These are phyloP conservation scores for Pomatostomus ruficeps DNA, from an alignment of 2,113 vertebrate species.

Conservation along the genomic window DNA sequence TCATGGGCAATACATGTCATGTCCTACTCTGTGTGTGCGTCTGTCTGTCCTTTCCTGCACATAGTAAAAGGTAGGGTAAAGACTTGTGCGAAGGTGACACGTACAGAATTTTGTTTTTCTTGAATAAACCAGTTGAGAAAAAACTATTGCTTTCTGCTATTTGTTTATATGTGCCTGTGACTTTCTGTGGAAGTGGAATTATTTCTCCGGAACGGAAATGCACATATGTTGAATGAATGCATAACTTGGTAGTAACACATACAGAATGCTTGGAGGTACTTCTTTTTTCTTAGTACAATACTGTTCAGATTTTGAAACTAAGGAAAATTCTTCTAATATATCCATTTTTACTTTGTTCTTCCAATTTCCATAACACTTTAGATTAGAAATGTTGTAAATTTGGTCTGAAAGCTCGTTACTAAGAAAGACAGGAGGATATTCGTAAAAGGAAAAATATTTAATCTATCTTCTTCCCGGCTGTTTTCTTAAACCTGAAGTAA, in stretches of 20 bases:
- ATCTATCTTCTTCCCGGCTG: neutral
- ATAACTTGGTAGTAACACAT: neutral
- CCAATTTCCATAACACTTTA: neutral
- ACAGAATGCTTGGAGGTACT: neutral
- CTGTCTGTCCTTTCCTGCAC: neutral
- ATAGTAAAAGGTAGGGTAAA: neutral
- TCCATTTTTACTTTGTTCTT: neutral
- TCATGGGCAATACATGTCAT: accelerated
- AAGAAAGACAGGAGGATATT: neutral
- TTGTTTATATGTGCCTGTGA: neutral
- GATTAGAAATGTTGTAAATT: neutral
- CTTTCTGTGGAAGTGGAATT: neutral
- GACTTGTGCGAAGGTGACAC: accelerated
- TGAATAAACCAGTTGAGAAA: accelerated
- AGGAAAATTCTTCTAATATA: neutral
- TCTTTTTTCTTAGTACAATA: neutral
- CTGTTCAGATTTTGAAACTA: neutral
- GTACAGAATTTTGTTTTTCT: neutral
- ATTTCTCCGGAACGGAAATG: neutral
- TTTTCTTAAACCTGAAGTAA: constrained; percentile 26
- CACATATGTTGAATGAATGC: neutral
- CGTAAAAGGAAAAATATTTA: neutral
- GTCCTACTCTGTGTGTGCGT: accelerated
- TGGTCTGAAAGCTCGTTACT: neutral
- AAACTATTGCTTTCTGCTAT: neutral